These are phyloP conservation scores for Scylla paramamosain DNA, from an alignment of 1,140 invertebrate genomes.

Conservation along the genomic window DNA sequence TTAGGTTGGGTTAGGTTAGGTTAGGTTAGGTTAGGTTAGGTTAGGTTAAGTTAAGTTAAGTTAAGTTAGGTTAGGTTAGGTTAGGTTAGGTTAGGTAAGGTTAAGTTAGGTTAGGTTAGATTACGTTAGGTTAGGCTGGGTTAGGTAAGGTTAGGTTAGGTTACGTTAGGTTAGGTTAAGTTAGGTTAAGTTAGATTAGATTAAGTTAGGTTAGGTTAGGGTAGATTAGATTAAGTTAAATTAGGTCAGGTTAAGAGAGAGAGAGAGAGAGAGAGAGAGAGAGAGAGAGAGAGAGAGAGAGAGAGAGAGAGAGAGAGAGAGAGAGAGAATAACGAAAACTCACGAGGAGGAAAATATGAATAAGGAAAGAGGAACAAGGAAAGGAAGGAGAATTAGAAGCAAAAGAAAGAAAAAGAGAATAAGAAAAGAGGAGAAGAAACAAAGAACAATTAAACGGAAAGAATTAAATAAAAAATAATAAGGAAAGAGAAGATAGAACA, in stretches of 20 bases:
- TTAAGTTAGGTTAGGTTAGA: too few species aligned
- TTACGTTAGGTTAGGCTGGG: too few species aligned
- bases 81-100: neutral
- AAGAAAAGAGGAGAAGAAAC: too few species aligned
- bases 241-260: neutral
- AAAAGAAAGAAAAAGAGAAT: too few species aligned
- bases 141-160: neutral
- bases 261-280: slow-evolving; percentile 1
- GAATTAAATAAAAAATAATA: neutral
- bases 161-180: neutral
- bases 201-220: neutral
- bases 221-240: too few species aligned
- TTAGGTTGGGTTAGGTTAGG: neutral
- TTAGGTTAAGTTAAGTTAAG: too few species aligned
- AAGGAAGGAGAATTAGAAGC: neutral
- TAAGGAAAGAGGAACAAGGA: neutral
- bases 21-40: neutral
- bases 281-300: slow-evolving; percentile 8
- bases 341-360: neutral
- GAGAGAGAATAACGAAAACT: neutral
- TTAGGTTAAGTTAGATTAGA: too few species aligned
- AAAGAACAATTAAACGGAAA: neutral
- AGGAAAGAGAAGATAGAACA: neutral
- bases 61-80: neutral
- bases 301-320: neutral